phyloP scores from a whole-genome alignment of 2,888 invertebrate genomes.

The Cerceris ruficornis region DNA sequence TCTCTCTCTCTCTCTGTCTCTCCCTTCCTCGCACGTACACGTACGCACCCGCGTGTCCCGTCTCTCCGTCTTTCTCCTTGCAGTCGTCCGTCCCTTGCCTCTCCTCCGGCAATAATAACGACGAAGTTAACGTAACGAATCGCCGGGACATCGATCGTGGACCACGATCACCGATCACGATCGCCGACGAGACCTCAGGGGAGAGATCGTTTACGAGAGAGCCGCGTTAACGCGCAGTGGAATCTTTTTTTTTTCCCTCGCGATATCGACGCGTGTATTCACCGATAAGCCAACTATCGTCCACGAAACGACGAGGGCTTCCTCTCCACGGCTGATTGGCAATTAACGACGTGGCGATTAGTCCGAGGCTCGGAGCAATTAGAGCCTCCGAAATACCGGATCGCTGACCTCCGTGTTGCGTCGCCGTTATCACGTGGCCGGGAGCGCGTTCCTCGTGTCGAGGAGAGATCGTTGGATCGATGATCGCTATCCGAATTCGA shows the following conservation, averaged over 20 bases:
- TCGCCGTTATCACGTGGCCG: neutral
- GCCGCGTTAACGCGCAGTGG: conserved; percentile 5
- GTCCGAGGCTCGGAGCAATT: conserved; percentile 3
- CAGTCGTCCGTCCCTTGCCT: neutral
- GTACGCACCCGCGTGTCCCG: conserved; percentile 48
- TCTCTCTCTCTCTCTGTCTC: conserved; percentile 4
- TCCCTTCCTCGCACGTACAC: neutral
- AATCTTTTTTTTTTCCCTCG: conserved; percentile 33
- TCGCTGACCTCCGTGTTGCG: neutral
- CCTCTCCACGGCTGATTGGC: conserved; percentile 14
- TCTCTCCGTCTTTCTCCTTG: neutral
- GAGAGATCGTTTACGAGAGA: conserved; percentile 6
- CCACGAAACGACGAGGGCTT: conserved; percentile 28
- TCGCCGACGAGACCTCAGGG: neutral
- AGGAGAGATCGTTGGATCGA: too few species aligned
- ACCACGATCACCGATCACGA: neutral
- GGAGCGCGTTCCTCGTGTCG: neutral
- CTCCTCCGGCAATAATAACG: conserved; percentile 41
- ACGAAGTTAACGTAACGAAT: conserved; percentile 29
- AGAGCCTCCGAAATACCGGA: conserved; percentile 6
- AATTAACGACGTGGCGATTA: conserved; percentile 38
- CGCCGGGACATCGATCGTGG: conserved; percentile 5
- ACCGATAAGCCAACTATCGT: conserved; percentile 43
- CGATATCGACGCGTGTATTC: conserved; percentile 39
- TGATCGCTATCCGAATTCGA: too few species aligned